These are phyloP conservation scores for Cotesia glomerata DNA, from an alignment of 1,140 invertebrate genomes.

Conservation along the genomic window DNA sequence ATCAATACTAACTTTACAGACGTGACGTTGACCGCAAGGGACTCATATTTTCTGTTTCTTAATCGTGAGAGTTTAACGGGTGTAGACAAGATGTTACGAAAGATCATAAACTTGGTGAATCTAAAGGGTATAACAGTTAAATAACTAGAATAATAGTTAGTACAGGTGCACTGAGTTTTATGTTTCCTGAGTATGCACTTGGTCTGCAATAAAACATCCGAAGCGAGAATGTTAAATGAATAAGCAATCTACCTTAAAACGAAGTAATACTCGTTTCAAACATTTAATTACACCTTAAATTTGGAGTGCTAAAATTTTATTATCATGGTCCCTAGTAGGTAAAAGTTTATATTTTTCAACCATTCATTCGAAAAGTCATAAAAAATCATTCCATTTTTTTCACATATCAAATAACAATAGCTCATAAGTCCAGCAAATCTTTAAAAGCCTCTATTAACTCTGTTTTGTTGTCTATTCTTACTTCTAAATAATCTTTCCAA, in stretches of 20 bases:
- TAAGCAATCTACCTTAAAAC: background rate
- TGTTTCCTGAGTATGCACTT: background rate
- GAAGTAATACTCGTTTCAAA: background rate
- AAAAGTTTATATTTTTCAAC: too few species aligned
- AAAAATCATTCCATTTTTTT: too few species aligned
- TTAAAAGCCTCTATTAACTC: too few species aligned
- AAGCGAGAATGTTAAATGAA: constrained; percentile 7
- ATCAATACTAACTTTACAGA: too few species aligned
- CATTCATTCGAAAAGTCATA: too few species aligned
- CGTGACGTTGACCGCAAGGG: background rate
- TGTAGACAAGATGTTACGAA: constrained; percentile 30
- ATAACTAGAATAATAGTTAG: constrained; percentile 1
- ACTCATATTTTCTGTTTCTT: constrained; percentile 23
- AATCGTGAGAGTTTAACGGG: constrained; percentile 28
- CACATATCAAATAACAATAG: too few species aligned
- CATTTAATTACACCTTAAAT: too few species aligned
- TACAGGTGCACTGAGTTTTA: constrained; percentile 19
- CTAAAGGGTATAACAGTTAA: constrained; percentile 34
- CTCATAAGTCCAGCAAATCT: too few species aligned
- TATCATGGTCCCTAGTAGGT: too few species aligned
- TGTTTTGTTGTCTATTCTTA: too few species aligned
- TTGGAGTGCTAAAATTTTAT: too few species aligned
- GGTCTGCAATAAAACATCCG: background rate
- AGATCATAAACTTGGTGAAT: constrained; percentile 35
- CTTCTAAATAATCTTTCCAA: too few species aligned